Percentiles rank a stretch among this genome's conserved stretches.
Conservation (phyloP, 30 jellyfish, hydroid and myxozoan genomes). For the Haliclystus octoradiatus region DNA sequence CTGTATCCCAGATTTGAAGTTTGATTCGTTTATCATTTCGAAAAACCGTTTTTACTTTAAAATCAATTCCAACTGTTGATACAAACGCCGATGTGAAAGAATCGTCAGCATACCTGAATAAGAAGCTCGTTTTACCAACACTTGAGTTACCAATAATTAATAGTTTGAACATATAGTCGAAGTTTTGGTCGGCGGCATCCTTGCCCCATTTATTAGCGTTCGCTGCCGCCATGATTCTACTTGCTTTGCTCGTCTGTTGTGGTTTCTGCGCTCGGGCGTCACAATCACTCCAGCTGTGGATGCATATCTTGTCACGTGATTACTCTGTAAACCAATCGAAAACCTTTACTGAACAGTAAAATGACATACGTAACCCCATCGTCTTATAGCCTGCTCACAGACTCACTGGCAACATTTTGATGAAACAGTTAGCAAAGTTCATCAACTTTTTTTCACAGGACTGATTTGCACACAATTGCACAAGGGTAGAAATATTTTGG, state of each 20-base stretch:
- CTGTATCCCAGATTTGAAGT: conserved; percentile 98
- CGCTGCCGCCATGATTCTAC: conserved; percentile 89
- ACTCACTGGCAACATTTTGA: too few species aligned
- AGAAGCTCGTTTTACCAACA: conserved; percentile 95
- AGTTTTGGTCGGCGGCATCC: conserved; percentile 99
- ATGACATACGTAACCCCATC: too few species aligned
- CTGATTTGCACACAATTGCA: too few species aligned
- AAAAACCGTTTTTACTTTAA: conserved; percentile 89
- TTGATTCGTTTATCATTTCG: conserved; percentile 88
- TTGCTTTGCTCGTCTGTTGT: too few species aligned
- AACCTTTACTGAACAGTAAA: too few species aligned
- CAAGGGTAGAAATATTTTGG: too few species aligned
- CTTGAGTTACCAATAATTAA: conserved; percentile 85
- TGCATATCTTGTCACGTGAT: not conserved
- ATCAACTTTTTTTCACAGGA: too few species aligned
- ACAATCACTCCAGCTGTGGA: conserved; percentile 3
- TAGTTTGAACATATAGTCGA: conserved; percentile 89
- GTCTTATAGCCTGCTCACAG: too few species aligned
- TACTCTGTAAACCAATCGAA: not conserved
- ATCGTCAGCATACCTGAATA: conserved; percentile 90
- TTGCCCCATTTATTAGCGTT: conserved; percentile 83
- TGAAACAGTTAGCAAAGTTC: too few species aligned
- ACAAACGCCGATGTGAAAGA: conserved; percentile 96
- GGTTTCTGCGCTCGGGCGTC: too few species aligned
- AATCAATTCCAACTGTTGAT: conserved; percentile 95